Conservation (phyloP, 2,888 invertebrate genomes). For the Lordiphosa andalusiaca region DNA sequence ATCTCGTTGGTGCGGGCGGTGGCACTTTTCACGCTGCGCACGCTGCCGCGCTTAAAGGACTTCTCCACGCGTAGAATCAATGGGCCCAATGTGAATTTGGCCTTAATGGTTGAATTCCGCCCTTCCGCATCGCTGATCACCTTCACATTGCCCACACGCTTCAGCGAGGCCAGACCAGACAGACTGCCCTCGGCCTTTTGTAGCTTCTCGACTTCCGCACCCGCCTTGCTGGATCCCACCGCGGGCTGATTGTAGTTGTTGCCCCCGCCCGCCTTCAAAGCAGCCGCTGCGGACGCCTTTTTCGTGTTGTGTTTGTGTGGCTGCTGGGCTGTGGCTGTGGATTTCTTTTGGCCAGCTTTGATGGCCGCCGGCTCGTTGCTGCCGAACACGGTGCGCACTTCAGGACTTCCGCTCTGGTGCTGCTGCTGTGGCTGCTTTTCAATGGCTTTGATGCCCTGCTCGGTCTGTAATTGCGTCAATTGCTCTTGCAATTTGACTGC, state of each 20-base stretch:
- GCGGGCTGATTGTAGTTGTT: slow-evolving; percentile 63
- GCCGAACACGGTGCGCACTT: slow-evolving; percentile 61
- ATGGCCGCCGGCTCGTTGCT: slow-evolving; percentile 21
- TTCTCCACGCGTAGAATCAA: slow-evolving; percentile 85
- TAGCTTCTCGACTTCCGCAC: slow-evolving; percentile 77
- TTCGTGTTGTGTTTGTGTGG: slow-evolving; percentile 73
- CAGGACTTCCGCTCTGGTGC: slow-evolving; percentile 29
- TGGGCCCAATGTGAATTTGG: slow-evolving; percentile 90
- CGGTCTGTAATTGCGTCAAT: slow-evolving; percentile 73
- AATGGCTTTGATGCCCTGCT: slow-evolving; percentile 66
- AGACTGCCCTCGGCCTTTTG: slow-evolving; percentile 87
- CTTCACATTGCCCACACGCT: slow-evolving; percentile 89
- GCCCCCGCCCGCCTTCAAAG: slow-evolving; percentile 76
- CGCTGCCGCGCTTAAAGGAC: slow-evolving; percentile 87
- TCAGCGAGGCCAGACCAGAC: slow-evolving; percentile 89
- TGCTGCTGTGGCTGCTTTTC: slow-evolving; percentile 28
- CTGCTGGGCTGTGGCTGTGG: slow-evolving; percentile 41
- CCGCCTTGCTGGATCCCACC: slow-evolving; percentile 36
- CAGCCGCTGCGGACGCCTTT: slow-evolving; percentile 56
- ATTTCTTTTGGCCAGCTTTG: slow-evolving; percentile 67
- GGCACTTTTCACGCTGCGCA: slow-evolving; percentile 91
- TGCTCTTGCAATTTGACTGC: slow-evolving; percentile 79
- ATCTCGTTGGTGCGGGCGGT: slow-evolving; percentile 94
- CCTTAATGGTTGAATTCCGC: slow-evolving; percentile 90
- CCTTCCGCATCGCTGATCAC: slow-evolving; percentile 87